A percentile compares a stretch with the other conserved stretches of the same genome.
Evolutionary conservation across 2,797 vertebrate species (phyloP).

Genomic region (Pipistrellus pygmaeus): DNA sequence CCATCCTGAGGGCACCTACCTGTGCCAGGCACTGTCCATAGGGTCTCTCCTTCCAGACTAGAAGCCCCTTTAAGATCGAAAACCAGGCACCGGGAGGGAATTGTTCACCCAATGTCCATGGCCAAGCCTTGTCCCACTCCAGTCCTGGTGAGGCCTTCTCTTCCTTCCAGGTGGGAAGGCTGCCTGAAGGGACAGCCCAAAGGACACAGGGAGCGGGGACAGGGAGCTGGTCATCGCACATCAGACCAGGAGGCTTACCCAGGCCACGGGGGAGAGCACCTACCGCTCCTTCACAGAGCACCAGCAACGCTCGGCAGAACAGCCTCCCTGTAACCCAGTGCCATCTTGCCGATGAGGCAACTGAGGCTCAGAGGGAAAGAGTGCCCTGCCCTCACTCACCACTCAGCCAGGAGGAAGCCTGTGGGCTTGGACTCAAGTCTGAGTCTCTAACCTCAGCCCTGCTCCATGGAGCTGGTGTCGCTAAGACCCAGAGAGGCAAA

Average conservation of each 20-base stretch:
- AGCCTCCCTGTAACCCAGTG: background rate
- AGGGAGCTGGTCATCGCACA: background rate
- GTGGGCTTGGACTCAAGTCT: background rate
- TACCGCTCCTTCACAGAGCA: background rate
- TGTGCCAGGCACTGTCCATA: background rate
- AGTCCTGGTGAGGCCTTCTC: background rate
- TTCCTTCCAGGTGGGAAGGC: background rate
- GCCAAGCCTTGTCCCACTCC: background rate
- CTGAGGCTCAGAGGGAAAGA: constrained; percentile 27
- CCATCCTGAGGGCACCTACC: background rate
- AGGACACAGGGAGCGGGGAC: background rate
- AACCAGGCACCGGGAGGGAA: background rate
- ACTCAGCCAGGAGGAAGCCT: background rate
- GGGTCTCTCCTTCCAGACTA: background rate
- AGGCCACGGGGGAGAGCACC: background rate
- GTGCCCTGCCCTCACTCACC: background rate
- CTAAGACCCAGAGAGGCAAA: background rate
- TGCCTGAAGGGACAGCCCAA: background rate
- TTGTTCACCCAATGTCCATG: background rate
- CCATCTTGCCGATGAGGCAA: background rate
- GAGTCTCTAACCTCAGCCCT: background rate
- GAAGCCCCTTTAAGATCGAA: background rate
- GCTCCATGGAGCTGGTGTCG: background rate
- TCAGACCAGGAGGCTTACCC: background rate
- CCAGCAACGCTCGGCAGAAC: background rate